These are phyloP conservation scores for Cylindroiulus punctatus DNA, from an alignment of 2,888 invertebrate genomes.

Conservation along the genomic window DNA sequence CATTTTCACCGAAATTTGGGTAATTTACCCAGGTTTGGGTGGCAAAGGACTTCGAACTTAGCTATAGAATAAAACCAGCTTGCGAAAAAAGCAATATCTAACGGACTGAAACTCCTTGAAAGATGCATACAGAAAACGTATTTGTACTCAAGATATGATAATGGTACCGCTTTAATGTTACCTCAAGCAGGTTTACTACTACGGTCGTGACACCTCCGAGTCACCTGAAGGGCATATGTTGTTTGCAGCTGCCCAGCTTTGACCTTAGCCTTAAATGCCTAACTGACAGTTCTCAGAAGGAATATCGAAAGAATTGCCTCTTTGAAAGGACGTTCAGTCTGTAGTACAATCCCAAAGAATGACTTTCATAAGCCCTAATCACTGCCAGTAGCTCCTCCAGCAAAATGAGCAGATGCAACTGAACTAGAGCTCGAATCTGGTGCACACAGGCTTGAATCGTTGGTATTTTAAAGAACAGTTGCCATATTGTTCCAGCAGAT, in stretches of 20 bases:
- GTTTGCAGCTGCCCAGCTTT: background rate
- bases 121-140: too few relatives aligned
- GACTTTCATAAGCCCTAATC: background rate
- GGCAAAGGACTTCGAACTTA: too few relatives aligned
- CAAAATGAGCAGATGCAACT: background rate
- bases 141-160: background rate
- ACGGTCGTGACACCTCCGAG: background rate
- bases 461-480: constrained; percentile 30
- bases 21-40: too few relatives aligned
- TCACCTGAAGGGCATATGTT: background rate
- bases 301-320: constrained; percentile 12
- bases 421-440: background rate
- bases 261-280: background rate
- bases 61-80: too few relatives aligned
- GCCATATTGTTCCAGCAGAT: constrained; percentile 47
- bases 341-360: background rate
- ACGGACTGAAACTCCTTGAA: too few relatives aligned
- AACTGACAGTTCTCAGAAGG: background rate
- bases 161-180: constrained; percentile 11
- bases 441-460: background rate
- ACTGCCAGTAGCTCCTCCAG: background rate
- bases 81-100: too few relatives aligned
- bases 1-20: too few relatives aligned
- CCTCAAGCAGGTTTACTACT: background rate
- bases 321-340: background rate